These are phyloP conservation scores for Euspilapteryx auroguttella DNA, from an alignment of 2,888 invertebrate genomes.

Conservation along the genomic window DNA sequence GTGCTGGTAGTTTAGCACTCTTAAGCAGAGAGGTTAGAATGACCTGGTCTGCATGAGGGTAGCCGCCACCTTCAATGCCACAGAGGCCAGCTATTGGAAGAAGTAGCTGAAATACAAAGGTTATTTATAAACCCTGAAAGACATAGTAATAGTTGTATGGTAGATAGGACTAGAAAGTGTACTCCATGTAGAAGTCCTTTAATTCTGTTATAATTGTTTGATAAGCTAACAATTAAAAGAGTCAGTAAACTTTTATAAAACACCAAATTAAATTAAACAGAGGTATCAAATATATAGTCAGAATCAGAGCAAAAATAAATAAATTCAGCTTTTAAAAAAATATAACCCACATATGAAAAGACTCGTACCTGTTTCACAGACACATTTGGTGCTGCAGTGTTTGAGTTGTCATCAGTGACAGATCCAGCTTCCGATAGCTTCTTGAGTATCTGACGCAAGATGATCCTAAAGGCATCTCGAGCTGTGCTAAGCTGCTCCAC, in stretches of 20 bases:
- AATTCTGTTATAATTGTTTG: no score
- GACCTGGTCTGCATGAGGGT: constrained; percentile 75
- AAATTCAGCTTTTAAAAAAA: no score
- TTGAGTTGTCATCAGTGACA: constrained; percentile 39
- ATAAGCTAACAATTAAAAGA: no score
- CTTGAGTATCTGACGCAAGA: constrained; percentile 45
- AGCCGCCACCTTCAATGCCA: constrained; percentile 66
- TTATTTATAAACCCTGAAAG: no score
- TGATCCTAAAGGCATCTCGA: constrained; percentile 47
- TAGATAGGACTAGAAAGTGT: no score
- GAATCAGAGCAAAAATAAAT: no score
- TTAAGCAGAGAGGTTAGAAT: constrained; percentile 78
- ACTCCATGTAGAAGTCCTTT: no score
- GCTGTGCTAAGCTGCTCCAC: constrained; percentile 73
- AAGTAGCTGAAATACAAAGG: constrained; percentile 52
- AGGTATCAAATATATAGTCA: no score
- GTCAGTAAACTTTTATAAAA: no score
- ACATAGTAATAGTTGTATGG: no score
- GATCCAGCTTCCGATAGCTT: constrained; percentile 48
- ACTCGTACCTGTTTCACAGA: constrained; percentile 47
- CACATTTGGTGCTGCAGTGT: constrained; percentile 39
- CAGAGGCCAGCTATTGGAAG: constrained; percentile 72
- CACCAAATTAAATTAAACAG: no score
- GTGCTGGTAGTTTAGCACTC: constrained; percentile 67
- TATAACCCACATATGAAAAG: no score